Conservation (phyloP, 2,113 vertebrate genomes). For the Anser cygnoides region DNA sequence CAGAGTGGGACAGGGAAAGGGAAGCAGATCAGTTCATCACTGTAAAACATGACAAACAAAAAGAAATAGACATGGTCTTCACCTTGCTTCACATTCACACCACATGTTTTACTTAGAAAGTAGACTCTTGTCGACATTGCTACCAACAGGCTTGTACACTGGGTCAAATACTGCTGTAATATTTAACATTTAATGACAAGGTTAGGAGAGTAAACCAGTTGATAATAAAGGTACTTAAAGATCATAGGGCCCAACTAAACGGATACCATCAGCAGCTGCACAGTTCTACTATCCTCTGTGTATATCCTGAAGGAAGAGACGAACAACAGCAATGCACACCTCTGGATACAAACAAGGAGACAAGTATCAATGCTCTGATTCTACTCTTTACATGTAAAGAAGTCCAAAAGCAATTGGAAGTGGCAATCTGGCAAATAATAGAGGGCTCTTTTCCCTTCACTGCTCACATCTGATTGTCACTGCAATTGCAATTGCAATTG, state of each 20-base stretch:
- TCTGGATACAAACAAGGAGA: not conserved
- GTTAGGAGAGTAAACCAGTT: not conserved
- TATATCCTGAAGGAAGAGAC: not conserved
- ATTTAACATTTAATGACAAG: not conserved
- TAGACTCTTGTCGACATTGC: not conserved
- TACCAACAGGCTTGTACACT: not conserved
- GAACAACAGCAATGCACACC: not conserved
- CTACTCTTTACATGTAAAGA: not conserved
- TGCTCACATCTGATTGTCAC: not conserved
- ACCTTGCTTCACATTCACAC: not conserved
- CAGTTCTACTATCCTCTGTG: fast-evolving
- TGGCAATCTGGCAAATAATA: not conserved
- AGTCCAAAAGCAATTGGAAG: not conserved
- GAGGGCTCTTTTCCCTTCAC: not conserved
- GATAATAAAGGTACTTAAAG: not conserved
- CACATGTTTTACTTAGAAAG: not conserved
- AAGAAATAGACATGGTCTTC: not conserved
- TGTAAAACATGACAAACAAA: not conserved
- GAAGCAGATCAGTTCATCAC: not conserved
- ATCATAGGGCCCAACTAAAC: not conserved
- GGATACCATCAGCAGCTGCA: not conserved
- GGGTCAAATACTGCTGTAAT: not conserved
- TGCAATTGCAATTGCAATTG: not conserved
- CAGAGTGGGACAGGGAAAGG: not conserved
- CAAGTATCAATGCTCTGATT: not conserved